A percentile compares a stretch with the other conserved stretches of the same genome.
Conservation (phyloP, 35 echinoderm and acorn worm genomes). For the Heliocidaris erythrogramma region DNA sequence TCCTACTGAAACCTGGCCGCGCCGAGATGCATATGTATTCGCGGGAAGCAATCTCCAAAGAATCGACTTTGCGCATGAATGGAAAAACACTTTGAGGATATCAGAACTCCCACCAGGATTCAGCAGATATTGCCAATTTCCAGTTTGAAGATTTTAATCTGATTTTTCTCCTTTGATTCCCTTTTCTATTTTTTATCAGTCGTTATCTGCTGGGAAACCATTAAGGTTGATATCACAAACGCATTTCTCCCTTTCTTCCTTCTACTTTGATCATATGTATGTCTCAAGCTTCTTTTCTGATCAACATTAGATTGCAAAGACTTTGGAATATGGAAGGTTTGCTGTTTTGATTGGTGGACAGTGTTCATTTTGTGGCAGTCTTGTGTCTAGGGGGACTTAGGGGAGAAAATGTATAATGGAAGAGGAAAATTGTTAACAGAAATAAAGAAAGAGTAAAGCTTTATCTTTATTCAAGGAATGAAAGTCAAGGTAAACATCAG, state of each 20-base stretch:
- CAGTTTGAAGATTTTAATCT: constrained; percentile 35
- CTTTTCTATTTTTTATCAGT: constrained; percentile 11
- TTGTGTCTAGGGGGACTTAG: background rate
- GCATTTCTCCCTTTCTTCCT: background rate
- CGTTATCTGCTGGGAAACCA: constrained; percentile 26
- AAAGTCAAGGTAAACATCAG: too few species aligned
- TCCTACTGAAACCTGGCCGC: constrained; percentile 32
- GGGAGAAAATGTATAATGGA: background rate
- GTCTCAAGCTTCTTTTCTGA: background rate
- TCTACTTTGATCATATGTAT: background rate
- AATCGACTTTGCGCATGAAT: constrained; percentile 33
- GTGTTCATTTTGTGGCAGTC: background rate
- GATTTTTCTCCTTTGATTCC: constrained; percentile 23
- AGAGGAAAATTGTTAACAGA: too few species aligned
- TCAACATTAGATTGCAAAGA: constrained; percentile 5
- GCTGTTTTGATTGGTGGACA: background rate
- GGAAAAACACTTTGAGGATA: constrained; percentile 32
- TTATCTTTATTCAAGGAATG: too few species aligned
- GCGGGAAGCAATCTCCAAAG: constrained; percentile 1
- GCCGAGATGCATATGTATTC: constrained; percentile 30
- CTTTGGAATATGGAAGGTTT: background rate
- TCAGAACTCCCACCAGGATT: background rate
- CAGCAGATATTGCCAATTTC: constrained; percentile 39
- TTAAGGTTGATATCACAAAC: constrained; percentile 24
- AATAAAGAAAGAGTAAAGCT: too few species aligned